Base-by-base conservation (phyloP, 1,140 invertebrate species). In the Aphaenogaster rudis region DNA sequence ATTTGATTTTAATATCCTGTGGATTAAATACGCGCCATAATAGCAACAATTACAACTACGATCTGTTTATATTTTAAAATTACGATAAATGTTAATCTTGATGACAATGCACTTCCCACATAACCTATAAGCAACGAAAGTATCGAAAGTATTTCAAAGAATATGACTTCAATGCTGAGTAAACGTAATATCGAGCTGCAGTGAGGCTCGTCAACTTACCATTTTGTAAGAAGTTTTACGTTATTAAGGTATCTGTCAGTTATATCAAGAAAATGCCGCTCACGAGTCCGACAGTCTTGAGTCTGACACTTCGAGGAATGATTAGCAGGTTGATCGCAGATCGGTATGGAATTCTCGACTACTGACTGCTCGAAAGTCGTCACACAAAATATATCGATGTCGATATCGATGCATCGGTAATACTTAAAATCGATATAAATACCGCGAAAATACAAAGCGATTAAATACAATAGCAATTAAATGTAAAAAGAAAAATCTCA, bases 41-140 rank as follows among this genome's bases (percentile, higher is more conserved):
- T 7, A 74, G 17, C 15, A 57, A 48, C 21, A 28, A 59, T 54
- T 54, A 5, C 7, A 69, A 42, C 17, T 45, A 64, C 57, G 33
- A 72, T 72, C n/a, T 42, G n/a, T 72, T 67, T 13, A 59, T 67
- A 21, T 42, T 78, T 69, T 42, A 33, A 64, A 48, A 33, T 63
- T 54, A 54, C 28, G 8, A 76, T 61, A 48, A 64, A 54, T 52
- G 61, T 71, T 79, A 45, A 67, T 11, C 33, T 87, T 64, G 64
- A 93, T 94, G 93, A 94, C 93, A 93, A 50, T 93, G 93, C 93
- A 94, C 61, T 94, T 94, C 88, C 74, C 3, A 87, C 80, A 90
- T 94, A 94, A 94, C 93, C 93, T 93, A 82, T 72, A 66, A 76
- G 39, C 36, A 48, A 45, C 17, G 6, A 79, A 21, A 48, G 17